Conservation (phyloP, 2,888 invertebrate genomes). For the Octonoba sinensis region DNA sequence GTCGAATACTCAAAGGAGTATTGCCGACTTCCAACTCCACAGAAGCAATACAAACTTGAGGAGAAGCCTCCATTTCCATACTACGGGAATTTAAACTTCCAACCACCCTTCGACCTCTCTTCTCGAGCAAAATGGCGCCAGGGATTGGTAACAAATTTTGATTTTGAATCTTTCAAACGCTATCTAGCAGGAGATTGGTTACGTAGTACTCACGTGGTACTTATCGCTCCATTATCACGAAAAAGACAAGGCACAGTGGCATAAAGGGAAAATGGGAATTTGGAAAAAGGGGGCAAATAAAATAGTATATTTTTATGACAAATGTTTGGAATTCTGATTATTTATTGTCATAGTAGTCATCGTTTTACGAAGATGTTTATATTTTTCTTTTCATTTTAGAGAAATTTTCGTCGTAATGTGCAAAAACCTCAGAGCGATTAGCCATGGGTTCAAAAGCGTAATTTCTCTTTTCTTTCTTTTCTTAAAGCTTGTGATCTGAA, state of each 20-base stretch:
- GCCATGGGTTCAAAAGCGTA: no score
- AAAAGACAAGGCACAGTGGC: neutral
- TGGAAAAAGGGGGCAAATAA: no score
- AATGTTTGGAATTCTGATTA: no score
- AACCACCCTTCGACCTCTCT: constrained; percentile 44
- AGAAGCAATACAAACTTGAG: constrained; percentile 58
- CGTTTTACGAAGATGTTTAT: no score
- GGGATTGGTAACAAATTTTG: neutral
- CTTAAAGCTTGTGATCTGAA: no score
- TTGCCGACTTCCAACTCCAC: constrained; percentile 62
- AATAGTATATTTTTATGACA: no score
- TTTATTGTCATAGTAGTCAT: no score
- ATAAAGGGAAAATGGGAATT: constrained; percentile 16
- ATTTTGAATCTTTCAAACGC: neutral
- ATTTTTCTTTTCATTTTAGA: no score
- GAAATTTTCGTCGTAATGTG: no score
- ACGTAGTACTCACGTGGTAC: constrained; percentile 3
- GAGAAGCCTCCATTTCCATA: constrained; percentile 41
- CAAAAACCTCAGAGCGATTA: no score
- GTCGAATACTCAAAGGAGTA: constrained; percentile 56
- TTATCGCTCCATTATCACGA: neutral
- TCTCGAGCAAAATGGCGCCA: constrained; percentile 25
- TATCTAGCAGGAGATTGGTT: constrained; percentile 2
- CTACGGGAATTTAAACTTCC: constrained; percentile 1
- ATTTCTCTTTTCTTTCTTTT: no score